Base-by-base conservation (phyloP, 2,888 invertebrate genomes). In the Phortica okadai region DNA sequence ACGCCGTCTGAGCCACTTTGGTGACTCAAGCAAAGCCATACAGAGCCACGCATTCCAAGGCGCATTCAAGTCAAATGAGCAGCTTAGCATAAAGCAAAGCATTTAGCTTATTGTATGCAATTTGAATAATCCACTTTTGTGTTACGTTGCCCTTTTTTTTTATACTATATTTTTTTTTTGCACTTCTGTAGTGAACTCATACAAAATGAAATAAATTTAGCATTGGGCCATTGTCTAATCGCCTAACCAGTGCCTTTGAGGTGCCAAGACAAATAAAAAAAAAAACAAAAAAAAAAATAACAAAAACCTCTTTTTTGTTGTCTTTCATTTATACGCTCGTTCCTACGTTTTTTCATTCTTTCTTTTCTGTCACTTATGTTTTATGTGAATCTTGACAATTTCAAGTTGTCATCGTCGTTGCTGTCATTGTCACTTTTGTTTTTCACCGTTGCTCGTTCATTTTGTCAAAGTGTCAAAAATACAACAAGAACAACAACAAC, bases 41-140 rank as follows among this genome's bases (percentile, higher is more conserved):
- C 33, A 33, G 33, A 33, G 1, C 33, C 33, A 33, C 33, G 33
- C 33, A 56, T 56, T 56, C 56, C 8, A 56, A 11, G 3, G 4
- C 33, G 33, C 33, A 56, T 56, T 56, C 56, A 56, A 56, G 56
- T 14, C 56, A 56, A 56, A 56, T 56, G 56, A 56, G 56, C 56
- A 56, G 56, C 56, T 56, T 16, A 56, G 56, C 56, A 56, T 56
- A 56, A 56, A 56, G 56, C 7, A 56, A 56, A 56, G 56, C 56
- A 56, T 56, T 56, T 56, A 56, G 56, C 56, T 56, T 56, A 56
- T 56, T 56, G 56, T 56, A n/a, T 56, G 56, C 56, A 56, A 56
- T 56, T 56, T 56, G 56, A 56, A 56, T 56, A 56, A 56, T 56
- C 56, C 56, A 56, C 56, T 56, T 56, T n/a, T 33, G 33, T 33